phyloP scores from a whole-genome alignment of 2,797 vertebrate species.

The Glyptemys insculpta region DNA sequence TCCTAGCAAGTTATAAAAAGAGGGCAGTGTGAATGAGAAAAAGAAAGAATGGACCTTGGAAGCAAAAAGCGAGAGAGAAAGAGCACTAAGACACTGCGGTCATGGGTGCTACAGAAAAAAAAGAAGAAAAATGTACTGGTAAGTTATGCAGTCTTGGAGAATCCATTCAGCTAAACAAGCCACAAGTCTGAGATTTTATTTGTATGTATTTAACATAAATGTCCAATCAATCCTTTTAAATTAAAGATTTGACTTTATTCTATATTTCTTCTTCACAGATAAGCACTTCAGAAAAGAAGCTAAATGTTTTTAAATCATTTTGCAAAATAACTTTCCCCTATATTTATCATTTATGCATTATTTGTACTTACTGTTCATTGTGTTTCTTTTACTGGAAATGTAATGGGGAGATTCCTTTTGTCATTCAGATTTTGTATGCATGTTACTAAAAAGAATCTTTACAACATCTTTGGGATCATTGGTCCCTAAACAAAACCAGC shows the following conservation, averaged over 20 bases:
- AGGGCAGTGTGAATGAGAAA: fast-evolving
- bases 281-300: not conserved
- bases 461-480: not conserved
- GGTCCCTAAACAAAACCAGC: not conserved
- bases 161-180: not conserved
- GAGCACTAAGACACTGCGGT: not conserved
- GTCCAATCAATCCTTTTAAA: not conserved
- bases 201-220: not conserved
- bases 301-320: not conserved
- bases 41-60: not conserved
- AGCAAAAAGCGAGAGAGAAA: not conserved
- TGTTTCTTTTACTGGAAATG: not conserved
- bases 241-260: not conserved
- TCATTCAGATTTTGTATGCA: no score
- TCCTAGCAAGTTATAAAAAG: not conserved
- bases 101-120: not conserved
- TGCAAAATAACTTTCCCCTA: not conserved
- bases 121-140: not conserved
- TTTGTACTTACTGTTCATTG: not conserved
- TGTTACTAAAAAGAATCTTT: not conserved
- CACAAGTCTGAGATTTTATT: not conserved
- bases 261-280: not conserved
- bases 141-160: not conserved
- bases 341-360: not conserved
- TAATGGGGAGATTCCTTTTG: not conserved